Evolutionary conservation across 2,888 invertebrate genomes (phyloP), one percentile per base, ranked within the genome.

Genomic region (Cremastobaeus sp.): DNA sequence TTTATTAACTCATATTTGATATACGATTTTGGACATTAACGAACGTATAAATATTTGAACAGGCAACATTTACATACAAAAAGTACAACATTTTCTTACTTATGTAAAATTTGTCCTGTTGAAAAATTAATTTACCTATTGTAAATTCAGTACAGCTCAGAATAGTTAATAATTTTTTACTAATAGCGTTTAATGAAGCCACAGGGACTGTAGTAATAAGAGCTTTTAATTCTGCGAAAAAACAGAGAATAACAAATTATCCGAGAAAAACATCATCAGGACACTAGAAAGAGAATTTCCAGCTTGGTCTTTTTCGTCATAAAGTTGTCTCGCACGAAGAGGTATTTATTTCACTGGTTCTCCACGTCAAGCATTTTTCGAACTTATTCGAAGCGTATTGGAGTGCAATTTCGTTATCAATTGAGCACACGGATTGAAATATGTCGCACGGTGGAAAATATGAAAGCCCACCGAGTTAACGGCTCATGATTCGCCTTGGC

Each of bases 401-500:
- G 4, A 17, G 17, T 11, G 20, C 43, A 54, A 65, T 55, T 65
- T 55, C 35, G 34, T 55, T 37, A 45, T 47, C 65, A 55, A 55
- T 55, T 47, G 54, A 34, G 43, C 41, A 41, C 14, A 21, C 21
- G 48, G 48, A 65, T 55, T 45, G 65, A 54, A 54, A 65, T 47
- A 55, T 65, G 25, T 28, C 6, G 18, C 9, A 20, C 14, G 12
- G 5, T 21, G 21, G 39, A 47, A 54, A 55, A 54, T 65, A 65
- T 21, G 65, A 55, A 65, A 65, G 43, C 54, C 35, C 37, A 15
- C 15, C 8, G 25, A 47, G 54, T 65, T 55, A 47, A 65, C 65
- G 47, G 47, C 54, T 65, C 55, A 55, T 55, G 47, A 55, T 65
- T 65, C 47, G 65, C 32, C 54, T 50, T 54, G 14, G 15, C 43